Conservation (phyloP, 2,797 vertebrate genomes). For the Stomatorhinus walkeri region DNA sequence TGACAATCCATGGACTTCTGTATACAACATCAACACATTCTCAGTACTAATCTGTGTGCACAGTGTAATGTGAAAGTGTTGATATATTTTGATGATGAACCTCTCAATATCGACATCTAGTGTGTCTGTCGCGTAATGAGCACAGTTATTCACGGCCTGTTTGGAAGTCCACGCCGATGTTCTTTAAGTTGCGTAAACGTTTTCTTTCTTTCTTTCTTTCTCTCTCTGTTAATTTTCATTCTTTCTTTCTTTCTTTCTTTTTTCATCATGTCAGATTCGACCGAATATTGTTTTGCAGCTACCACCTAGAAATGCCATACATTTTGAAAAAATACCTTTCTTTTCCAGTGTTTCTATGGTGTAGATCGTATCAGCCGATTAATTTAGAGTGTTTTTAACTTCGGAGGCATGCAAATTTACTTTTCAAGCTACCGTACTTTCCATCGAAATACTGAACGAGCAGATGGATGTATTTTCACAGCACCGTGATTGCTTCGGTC, state of each 20-base stretch:
- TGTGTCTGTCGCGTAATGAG: constrained; percentile 30
- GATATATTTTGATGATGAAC: constrained; percentile 32
- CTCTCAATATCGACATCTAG: constrained; percentile 34
- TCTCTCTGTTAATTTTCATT: too few relatives aligned
- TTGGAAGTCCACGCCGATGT: constrained; percentile 26
- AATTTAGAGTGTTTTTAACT: neutral
- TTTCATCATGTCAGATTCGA: neutral
- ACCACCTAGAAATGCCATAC: neutral
- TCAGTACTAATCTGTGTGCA: constrained; percentile 25
- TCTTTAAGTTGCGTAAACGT: neutral
- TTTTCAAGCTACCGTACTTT: neutral
- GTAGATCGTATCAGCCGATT: neutral
- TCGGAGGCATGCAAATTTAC: neutral
- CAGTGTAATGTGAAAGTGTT: constrained; percentile 31
- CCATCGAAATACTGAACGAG: neutral
- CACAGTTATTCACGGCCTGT: constrained; percentile 33
- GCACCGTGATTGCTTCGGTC: neutral
- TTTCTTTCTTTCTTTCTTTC: too few relatives aligned
- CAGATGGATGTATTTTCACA: neutral
- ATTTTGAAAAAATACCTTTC: neutral
- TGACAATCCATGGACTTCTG: constrained; percentile 31
- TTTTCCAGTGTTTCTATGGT: neutral
- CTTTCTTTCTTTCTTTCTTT: neutral
- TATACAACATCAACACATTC: constrained; percentile 29
- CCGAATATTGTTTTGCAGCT: neutral